phyloP scores from a whole-genome alignment of 2,113 vertebrate species.

The Candoia aspera region DNA sequence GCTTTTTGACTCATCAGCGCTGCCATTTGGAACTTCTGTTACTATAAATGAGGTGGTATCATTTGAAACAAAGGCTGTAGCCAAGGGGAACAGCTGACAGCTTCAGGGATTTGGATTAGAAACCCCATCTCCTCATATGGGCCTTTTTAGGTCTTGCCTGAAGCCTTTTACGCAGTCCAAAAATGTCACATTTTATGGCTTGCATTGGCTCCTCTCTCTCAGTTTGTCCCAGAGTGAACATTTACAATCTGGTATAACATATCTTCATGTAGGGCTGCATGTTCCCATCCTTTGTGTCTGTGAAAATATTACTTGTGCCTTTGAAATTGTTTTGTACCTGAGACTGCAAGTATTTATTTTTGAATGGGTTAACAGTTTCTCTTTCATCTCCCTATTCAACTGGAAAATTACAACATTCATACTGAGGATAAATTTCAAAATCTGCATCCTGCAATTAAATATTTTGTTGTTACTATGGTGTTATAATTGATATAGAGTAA shows the following conservation, averaged over 20 bases:
- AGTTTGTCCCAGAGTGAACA: neutral
- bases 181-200: neutral
- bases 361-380: neutral
- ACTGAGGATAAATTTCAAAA: neutral
- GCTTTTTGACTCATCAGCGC: neutral
- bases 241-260: neutral
- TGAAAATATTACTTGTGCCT: neutral
- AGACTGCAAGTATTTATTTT: constrained; percentile 14
- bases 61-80: neutral
- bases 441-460: neutral
- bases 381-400: neutral
- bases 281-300: neutral
- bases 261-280: neutral
- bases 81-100: neutral
- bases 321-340: neutral
- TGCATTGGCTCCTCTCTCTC: neutral
- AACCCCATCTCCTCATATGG: neutral
- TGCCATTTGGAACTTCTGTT: neutral
- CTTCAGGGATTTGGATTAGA: neutral
- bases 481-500: neutral
- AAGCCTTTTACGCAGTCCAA: neutral
- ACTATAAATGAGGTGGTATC: neutral
- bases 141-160: neutral
- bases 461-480: constrained; percentile 7
- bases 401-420: neutral